Conservation (phyloP, 2,888 invertebrate genomes). For the Seira sanloemensis region DNA sequence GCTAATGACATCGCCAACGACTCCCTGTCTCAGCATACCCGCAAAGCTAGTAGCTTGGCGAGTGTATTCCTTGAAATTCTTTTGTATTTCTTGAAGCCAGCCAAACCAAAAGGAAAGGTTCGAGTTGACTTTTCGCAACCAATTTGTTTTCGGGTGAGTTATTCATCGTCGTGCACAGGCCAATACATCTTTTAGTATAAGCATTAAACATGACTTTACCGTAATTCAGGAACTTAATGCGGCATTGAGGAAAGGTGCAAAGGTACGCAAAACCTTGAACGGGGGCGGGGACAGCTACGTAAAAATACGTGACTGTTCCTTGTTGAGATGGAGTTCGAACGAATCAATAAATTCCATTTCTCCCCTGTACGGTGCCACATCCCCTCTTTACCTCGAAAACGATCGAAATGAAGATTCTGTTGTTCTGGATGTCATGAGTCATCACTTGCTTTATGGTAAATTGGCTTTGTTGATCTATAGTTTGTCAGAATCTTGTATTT, state of each 20-base stretch:
- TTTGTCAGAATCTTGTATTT: too few species aligned
- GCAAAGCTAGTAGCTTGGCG: too few species aligned
- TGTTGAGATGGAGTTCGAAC: slow-evolving; percentile 39
- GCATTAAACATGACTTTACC: too few species aligned
- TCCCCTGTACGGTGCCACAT: slow-evolving; percentile 52
- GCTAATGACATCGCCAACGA: too few species aligned
- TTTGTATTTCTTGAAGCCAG: background rate
- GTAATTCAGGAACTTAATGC: slow-evolving; percentile 31
- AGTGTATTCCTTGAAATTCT: background rate
- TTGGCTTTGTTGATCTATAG: background rate
- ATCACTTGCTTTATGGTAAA: slow-evolving; percentile 58
- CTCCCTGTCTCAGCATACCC: too few species aligned
- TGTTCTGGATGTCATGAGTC: slow-evolving; percentile 40
- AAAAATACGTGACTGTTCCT: slow-evolving; percentile 19
- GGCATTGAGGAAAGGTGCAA: slow-evolving; percentile 9
- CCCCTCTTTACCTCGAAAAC: slow-evolving; percentile 16
- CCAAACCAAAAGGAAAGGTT: slow-evolving; percentile 34
- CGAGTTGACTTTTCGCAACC: slow-evolving; percentile 64
- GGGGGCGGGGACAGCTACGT: slow-evolving; percentile 14
- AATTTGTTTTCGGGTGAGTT: slow-evolving; percentile 54
- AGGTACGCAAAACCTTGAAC: background rate
- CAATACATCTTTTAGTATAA: too few species aligned
- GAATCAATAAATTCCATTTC: slow-evolving; percentile 53
- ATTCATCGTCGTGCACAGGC: too few species aligned
- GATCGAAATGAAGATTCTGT: background rate